Conservation (phyloP, 2,797 vertebrate species). For the Mus spretus region DNA sequence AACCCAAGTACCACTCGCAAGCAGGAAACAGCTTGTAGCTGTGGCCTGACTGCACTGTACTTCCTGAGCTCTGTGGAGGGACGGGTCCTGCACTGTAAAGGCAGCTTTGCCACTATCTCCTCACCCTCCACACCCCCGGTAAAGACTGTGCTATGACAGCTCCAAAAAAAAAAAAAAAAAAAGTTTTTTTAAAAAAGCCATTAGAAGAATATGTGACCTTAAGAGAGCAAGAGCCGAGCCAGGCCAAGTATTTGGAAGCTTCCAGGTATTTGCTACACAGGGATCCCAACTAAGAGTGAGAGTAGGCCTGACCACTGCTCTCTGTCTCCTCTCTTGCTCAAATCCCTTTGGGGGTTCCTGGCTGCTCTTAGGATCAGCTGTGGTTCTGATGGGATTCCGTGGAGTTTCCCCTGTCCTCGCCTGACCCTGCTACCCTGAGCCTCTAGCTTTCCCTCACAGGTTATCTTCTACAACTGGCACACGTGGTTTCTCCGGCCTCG, state of each 20-base stretch:
- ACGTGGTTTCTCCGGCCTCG: not conserved
- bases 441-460: not conserved
- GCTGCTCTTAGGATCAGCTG: not conserved
- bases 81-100: not conserved
- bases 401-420: not conserved
- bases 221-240: not conserved
- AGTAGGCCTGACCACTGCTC: not conserved
- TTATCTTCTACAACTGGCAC: not conserved
- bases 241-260: not conserved
- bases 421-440: not conserved
- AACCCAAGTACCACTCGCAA: conserved; percentile 19
- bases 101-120: not conserved
- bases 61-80: not conserved
- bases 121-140: not conserved
- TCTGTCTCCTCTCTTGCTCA: not conserved
- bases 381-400: conserved; percentile 8
- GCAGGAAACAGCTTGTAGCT: conserved; percentile 2
- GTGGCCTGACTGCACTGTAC: not conserved
- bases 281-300: not conserved
- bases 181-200: not conserved
- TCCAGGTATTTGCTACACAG: not conserved
- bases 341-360: not conserved
- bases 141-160: not conserved
- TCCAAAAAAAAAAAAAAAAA: conserved; percentile 46
- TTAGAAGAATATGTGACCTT: conserved; percentile 31